Evolutionary conservation across 2,888 invertebrate species (phyloP), one percentile per base, ranked within the genome.

Genomic region (Nymphalis c-album): DNA sequence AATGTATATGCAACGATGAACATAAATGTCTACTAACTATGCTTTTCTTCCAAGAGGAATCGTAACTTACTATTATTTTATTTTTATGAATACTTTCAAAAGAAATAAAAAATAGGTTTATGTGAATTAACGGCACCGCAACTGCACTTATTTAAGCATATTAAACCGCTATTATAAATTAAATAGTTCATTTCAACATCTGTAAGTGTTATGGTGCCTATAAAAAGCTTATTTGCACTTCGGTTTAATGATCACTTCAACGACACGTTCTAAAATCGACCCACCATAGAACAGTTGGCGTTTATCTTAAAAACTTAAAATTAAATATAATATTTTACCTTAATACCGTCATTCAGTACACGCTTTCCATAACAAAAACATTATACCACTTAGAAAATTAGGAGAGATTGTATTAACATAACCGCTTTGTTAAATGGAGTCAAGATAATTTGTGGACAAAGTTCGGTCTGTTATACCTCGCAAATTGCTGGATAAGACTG

Each of bases 401-500:
- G 83, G 84, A 79, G 77, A 82, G 86, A 85, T 87, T 85, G 85
- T 87, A 91, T 92, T 91, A 91, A 87, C 91, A 91, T 92, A 91
- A 91, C 89, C 87, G 87, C 89, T 88, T 84, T 88, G 91, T 90
- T 90, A 87, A 91, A 91, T 89, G 90, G 86, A 91, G 88, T 90
- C 87, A 82, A 86, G 89, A 90, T 91, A 91, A 92, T 91, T 92
- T 91, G 91, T 91, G 91, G 90, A 81, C 85, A 79, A 91, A 91
- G 88, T 92, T 92, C 83, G 88, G 86, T 88, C 87, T 88, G 89
- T 91, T 90, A 91, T 91, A 89, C 90, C 89, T 91, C 90, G 90
- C 91, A 92, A 92, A 92, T 92, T 92, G 91, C 89, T 85, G 91
- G 90, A 90, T 90, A 90, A 91, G 90, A 91, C 91, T 89, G 91